A percentile compares a stretch with the other conserved stretches of the same genome.
Evolutionary conservation across 2,888 invertebrate species (phyloP).

Genomic region (Trilocha varians): DNA sequence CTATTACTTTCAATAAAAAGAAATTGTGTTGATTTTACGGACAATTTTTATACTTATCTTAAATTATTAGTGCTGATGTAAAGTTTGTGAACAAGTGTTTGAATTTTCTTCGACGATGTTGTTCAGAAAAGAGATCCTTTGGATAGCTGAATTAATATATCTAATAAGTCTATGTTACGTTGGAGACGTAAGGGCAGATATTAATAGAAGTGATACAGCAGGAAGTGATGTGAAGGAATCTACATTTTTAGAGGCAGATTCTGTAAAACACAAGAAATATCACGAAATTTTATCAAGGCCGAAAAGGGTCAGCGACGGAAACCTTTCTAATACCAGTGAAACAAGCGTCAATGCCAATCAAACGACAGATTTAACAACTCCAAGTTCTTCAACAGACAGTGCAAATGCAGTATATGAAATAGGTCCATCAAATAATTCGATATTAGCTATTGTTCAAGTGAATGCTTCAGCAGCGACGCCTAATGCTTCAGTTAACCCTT

Average conservation of each 20-base stretch:
- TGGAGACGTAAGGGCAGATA: no score
- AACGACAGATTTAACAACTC: constrained; percentile 19
- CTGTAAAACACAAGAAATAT: constrained; percentile 1
- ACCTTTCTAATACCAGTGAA: constrained; percentile 42
- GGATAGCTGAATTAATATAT: no score
- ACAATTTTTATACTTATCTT: no score
- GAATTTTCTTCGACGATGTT: no score
- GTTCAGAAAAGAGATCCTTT: no score
- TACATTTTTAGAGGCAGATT: not conserved
- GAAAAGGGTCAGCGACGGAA: constrained; percentile 36
- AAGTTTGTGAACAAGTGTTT: no score
- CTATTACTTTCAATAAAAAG: no score
- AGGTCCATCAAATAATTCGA: constrained; percentile 43
- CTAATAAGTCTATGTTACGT: no score
- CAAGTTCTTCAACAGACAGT: constrained; percentile 41
- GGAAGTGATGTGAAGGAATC: no score
- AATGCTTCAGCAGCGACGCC: constrained; percentile 42
- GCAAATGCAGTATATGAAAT: constrained; percentile 42
- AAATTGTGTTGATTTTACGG: no score
- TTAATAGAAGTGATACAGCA: no score
- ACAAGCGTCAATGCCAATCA: constrained; percentile 23
- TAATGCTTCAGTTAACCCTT: constrained; percentile 69
- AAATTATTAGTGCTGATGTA: no score
- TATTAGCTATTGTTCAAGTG: constrained; percentile 40
- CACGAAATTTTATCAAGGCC: constrained; percentile 32